Evolutionary conservation across 2,888 invertebrate genomes (phyloP), one percentile per base, ranked within the genome.

Genomic region (Sabellastarte sp.): DNA sequence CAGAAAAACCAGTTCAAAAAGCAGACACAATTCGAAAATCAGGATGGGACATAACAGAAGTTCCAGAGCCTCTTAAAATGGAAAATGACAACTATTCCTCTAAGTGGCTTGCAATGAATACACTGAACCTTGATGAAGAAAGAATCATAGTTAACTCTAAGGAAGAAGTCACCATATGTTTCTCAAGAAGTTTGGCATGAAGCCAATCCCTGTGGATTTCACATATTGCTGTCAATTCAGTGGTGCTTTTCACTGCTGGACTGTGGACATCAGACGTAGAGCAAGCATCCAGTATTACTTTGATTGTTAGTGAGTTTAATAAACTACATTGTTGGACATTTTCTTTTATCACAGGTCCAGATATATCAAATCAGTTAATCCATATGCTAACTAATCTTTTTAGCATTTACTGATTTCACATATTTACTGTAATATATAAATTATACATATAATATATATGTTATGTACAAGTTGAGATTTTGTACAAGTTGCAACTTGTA

Each of bases 191-290:
- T 31, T 59, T 24, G 63, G 63, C 20, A 30, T 63, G 29, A 63
- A 63, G 29, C 61, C 63, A 28, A 63, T 63, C 24, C 62, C 52
- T 28, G 63, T 63, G 24, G 63, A 62, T 30, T 50, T 63, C 32
- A 53, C 55, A 2, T 30, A 33, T 32, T 61, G 61, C 0, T 62
- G 63, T 59, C 29, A 32, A 33, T 57, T 69, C 15, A 65, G 68
- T 1, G 68, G 69, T 1, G 69, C 60, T 5, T 69, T 70, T 59
- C 69, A 69, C 32, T 69, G 69, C 58, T 69, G 69, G 69, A 69
- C 69, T 1, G 30, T 30, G 3, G 69, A 69, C 31, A 53, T 69
- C 3, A 50, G 69, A 50, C 24, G 69, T 10, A 32, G 52, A 0
- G 69, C 69, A 29, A 53, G 29, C 10, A 50, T 60, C 31, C 60